Evolutionary conservation across 2,888 invertebrate species (phyloP), one percentile per base, ranked within the genome.

Genomic region (Epicampocera succincta): DNA sequence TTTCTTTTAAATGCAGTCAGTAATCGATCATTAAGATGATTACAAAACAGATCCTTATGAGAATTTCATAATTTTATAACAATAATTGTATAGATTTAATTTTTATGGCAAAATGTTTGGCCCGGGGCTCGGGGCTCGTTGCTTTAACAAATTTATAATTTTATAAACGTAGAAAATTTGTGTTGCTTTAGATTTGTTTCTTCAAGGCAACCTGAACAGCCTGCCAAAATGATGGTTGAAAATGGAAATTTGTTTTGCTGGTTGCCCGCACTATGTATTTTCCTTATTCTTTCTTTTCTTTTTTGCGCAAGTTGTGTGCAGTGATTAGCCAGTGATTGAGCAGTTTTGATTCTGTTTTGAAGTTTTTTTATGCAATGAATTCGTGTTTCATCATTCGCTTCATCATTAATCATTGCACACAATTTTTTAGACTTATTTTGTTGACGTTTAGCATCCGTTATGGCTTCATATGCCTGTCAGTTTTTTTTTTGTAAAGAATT

Each of bases 41-140:
- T 68, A 17, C 54, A 15, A 52, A n/a, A 29, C 17, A 13, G 54
- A 63, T 82, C 81, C 85, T 87, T 83, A 87, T 87, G 87, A 84
- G 85, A 84, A 80, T 87, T 85, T 86, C 83, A 87, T 88, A 87
- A 87, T 87, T 88, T 86, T 87, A 84, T 85, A 88, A 88, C 85
- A 84, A 84, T 83, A 82, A 71, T 71, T 69, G 79, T 68, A 78
- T 82, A n/a, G 2, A 77, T 69, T 65, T 38, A 52, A 52, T 69
- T 60, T 69, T 33, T 33, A 8, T 54, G 33, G 38, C 21, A 15
- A 61, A 73, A 58, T 60, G 13, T 5, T 40, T 17, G 13, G 19
- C 19, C 0, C 13, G 44, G 72, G 73, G 74, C n/a, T n/a, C n/a
- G n/a, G n/a, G n/a, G n/a, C n/a, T n/a, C 65, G 65, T 74, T 81